Base-by-base conservation (phyloP, 2,113 vertebrate species). In the Cricetomys ansorgei region DNA sequence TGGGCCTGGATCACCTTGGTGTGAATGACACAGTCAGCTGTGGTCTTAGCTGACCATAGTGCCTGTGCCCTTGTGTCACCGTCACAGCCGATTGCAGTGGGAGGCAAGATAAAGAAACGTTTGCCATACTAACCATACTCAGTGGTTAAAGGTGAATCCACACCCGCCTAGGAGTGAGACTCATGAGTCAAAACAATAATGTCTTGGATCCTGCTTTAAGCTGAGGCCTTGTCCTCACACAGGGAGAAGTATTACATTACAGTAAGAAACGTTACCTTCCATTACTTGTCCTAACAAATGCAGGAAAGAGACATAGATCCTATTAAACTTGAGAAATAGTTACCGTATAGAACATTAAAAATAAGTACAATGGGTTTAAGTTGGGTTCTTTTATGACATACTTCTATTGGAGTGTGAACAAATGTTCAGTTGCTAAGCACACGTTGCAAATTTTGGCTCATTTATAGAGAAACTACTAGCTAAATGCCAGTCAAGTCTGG, bases 371-470 rank as follows among this genome's bases (percentile, higher is more conserved):
- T 62, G 19, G 7, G 10, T 88, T 81, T 67, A 85, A 94, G 83
- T 88, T 67, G 27, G 5, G 65, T 50, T 95, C 81, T 92, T 96
- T 95, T 64, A 31, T 85, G 64, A 72, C 45, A 84, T n/a, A 23
- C 25, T 92, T 92, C 31, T 91, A 7, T 48, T 93, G n/a, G 72
- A 45, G 45, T 73, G 73, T 15, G 76, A 55, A 94, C 27, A 73
- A 89, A 73, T 96, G 64, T 86, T 88, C 83, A 57, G 19, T 92
- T 94, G 90, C 7, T 87, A 88, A 95, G 50, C 40, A 88, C 59
- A 29, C 62, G 97, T 89, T 89, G 50, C 45, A 75, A 92, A 64
- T 95, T 9, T 86, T 94, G 17, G 53, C 92, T 93, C 3, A 23
- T 73, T 85, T 43, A 72, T 53, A 70, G 48, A 92, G 88, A 45